Percentiles rank a stretch among this genome's conserved stretches.
Conservation (phyloP, 2,797 vertebrate species). For the Mormyrops attenuatus region DNA sequence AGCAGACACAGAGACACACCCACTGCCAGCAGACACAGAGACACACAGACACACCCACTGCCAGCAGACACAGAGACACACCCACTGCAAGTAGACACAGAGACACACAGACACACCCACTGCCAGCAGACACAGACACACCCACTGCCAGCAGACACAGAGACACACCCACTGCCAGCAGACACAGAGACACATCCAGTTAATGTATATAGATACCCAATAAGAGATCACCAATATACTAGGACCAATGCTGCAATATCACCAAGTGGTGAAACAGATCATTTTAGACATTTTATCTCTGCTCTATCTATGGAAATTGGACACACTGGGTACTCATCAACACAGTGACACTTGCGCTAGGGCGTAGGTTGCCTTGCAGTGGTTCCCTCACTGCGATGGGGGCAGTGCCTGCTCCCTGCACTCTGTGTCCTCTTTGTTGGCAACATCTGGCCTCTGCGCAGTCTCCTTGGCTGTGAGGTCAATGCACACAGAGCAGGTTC, state of each 20-base stretch:
- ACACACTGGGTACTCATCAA: not conserved
- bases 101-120: not conserved
- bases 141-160: too few relatives aligned
- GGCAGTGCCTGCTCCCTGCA: not conserved
- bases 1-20: not conserved
- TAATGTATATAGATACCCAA: not conserved
- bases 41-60: not conserved
- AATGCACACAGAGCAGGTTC: slow-evolving; percentile 46
- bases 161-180: not conserved
- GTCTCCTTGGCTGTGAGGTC: slow-evolving; percentile 64
- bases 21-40: not conserved
- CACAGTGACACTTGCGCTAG: not conserved
- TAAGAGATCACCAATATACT: not conserved
- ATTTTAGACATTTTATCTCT: not conserved
- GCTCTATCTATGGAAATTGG: not conserved
- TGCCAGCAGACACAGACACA: not conserved
- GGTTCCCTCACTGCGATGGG: not conserved
- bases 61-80: not conserved
- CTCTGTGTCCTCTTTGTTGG: slow-evolving; percentile 53
- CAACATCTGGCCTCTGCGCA: slow-evolving; percentile 60
- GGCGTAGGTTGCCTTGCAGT: not conserved
- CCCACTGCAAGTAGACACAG: not conserved
- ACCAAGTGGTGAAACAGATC: not conserved
- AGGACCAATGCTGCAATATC: not conserved
- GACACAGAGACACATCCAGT: not conserved